Conservation (phyloP, 2,113 vertebrate genomes). For the Cyphomyrus discorhynchus region DNA sequence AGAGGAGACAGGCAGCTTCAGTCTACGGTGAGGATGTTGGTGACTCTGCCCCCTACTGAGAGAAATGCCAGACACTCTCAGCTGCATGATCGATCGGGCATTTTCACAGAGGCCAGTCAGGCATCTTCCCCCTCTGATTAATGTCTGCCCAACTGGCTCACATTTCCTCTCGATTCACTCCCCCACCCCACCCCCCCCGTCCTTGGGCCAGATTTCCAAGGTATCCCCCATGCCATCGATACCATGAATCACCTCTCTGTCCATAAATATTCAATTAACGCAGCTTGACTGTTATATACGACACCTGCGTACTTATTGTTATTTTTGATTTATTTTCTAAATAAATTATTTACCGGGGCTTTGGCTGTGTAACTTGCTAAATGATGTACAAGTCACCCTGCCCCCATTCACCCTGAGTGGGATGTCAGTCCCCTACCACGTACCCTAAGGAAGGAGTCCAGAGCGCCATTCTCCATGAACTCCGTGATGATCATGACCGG, state of each 20-base stretch:
- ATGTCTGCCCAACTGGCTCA: neutral
- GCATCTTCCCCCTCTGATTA: neutral
- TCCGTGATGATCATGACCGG: constrained; percentile 98
- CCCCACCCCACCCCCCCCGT: neutral
- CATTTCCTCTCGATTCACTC: neutral
- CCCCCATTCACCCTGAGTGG: neutral
- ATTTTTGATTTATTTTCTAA: neutral
- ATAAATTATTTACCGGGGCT: neutral
- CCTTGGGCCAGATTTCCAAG: neutral
- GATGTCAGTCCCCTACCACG: constrained; percentile 45
- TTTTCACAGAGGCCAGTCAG: neutral
- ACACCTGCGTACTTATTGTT: neutral
- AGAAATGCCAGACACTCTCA: neutral
- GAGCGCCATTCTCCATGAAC: constrained; percentile 96
- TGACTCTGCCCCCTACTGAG: neutral
- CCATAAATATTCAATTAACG: constrained; percentile 11
- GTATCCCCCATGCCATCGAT: neutral
- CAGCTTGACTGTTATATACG: neutral
- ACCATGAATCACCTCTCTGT: neutral
- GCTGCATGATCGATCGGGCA: neutral
- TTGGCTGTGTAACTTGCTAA: neutral
- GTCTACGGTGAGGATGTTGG: neutral
- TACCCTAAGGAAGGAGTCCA: constrained; percentile 92
- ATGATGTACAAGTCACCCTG: neutral
- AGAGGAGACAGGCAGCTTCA: neutral